Conservation (phyloP, 2,888 invertebrate genomes). For the Dusona sp. region DNA sequence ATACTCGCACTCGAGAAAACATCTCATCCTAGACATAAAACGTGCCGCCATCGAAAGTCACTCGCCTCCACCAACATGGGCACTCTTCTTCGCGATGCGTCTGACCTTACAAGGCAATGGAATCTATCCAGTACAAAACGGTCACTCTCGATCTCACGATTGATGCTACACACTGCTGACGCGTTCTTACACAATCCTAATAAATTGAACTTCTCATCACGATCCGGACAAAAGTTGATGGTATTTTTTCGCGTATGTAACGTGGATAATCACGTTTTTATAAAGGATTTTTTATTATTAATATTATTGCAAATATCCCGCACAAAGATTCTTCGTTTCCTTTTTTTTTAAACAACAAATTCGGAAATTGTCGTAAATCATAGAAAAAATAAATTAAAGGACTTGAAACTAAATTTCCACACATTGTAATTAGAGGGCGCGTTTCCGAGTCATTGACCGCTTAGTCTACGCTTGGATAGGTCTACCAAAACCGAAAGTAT, state of each 20-base stretch:
- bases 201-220: neutral
- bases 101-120: constrained; percentile 61
- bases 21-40: neutral
- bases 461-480: neutral
- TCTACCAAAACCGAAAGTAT: neutral
- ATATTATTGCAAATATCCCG: too few relatives aligned
- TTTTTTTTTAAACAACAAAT: neutral
- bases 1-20: neutral
- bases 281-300: neutral
- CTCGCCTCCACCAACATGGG: neutral
- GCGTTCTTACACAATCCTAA: constrained; percentile 38
- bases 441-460: constrained; percentile 46
- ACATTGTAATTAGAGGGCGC: neutral
- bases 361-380: neutral
- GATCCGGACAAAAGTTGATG: constrained; percentile 7
- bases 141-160: constrained; percentile 51
- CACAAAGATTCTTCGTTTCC: neutral
- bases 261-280: neutral
- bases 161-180: constrained; percentile 5
- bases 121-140: constrained; percentile 43
- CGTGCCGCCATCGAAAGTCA: constrained; percentile 35
- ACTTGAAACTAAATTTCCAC: neutral
- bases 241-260: constrained; percentile 11
- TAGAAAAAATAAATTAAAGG: neutral
- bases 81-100: constrained; percentile 46